These are phyloP conservation scores for Sylvietta virens DNA, from an alignment of 2,113 vertebrate genomes.

Conservation along the genomic window DNA sequence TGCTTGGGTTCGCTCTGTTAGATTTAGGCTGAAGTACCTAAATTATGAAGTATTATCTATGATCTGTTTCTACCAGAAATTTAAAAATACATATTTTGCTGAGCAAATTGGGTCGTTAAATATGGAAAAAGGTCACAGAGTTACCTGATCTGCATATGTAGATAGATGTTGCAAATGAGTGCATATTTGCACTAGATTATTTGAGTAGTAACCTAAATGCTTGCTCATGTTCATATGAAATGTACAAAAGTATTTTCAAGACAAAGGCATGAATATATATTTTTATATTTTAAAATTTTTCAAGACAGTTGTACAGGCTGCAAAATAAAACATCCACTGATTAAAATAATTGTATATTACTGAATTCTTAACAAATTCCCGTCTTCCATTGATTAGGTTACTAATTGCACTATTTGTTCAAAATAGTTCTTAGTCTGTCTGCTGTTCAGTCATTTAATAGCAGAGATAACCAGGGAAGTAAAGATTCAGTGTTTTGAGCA, in stretches of 20 bases:
- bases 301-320: neutral
- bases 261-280: neutral
- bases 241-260: neutral
- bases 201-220: neutral
- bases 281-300: neutral
- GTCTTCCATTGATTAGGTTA: neutral
- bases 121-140: neutral
- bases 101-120: neutral
- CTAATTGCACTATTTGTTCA: neutral
- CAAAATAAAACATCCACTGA: neutral
- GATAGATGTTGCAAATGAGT: neutral
- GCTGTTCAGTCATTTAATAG: neutral
- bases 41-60: neutral
- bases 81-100: neutral
- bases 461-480: neutral
- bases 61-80: neutral
- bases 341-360: neutral
- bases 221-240: neutral
- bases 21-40: neutral
- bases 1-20: neutral
- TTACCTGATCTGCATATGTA: neutral
- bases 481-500: neutral
- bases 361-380: neutral
- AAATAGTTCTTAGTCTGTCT: neutral
- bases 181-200: neutral